Evolutionary conservation across 92 coral and sea anemone genomes (phyloP).

Genomic region (Epizoanthus rinbou): DNA sequence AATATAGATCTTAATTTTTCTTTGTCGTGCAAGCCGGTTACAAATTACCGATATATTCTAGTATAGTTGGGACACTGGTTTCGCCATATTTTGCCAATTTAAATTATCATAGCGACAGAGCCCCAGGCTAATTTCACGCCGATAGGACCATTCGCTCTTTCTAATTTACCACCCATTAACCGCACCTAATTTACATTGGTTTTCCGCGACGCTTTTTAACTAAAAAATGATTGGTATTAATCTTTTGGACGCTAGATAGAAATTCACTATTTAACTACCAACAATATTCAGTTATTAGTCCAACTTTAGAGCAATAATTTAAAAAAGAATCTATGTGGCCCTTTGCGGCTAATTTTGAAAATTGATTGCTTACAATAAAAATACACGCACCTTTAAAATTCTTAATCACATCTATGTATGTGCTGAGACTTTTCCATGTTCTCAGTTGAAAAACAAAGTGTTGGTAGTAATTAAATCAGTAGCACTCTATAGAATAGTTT

Average conservation of each 20-base stretch:
- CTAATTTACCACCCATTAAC: background rate
- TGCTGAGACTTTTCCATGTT: background rate
- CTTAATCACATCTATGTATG: too few species aligned
- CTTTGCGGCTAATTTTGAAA: background rate
- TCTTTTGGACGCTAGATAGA: background rate
- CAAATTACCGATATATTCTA: too few species aligned
- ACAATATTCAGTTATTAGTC: background rate
- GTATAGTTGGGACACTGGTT: too few species aligned
- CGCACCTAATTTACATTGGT: background rate
- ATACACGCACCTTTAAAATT: too few species aligned
- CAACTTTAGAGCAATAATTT: background rate
- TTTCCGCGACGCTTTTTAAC: background rate
- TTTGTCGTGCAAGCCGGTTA: too few species aligned
- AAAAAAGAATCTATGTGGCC: background rate
- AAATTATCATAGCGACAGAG: too few species aligned
- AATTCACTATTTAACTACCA: background rate
- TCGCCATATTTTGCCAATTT: too few species aligned
- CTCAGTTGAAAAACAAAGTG: background rate
- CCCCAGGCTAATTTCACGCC: too few species aligned
- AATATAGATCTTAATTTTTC: too few species aligned
- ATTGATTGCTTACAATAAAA: too few species aligned
- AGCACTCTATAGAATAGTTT: background rate
- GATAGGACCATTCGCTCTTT: too few species aligned
- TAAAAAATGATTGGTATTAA: background rate
- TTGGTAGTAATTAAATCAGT: background rate